Evolutionary conservation across 64 coral and sea anemone genomes (phyloP).

Genomic region (Montipora foliosa): DNA sequence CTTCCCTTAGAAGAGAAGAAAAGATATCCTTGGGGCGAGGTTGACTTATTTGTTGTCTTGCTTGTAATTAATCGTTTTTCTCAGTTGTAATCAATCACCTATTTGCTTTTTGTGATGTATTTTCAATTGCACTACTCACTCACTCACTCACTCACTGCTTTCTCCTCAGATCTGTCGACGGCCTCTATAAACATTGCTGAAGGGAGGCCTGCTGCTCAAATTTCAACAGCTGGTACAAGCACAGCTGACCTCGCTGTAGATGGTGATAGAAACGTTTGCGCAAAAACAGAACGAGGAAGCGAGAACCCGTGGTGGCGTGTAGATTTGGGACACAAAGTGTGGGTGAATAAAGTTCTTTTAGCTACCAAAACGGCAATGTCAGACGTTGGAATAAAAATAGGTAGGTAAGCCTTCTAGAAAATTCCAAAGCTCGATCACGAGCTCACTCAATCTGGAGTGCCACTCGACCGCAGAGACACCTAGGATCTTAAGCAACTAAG

Average conservation of each 20-base stretch:
- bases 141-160: background rate
- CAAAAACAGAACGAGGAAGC: background rate
- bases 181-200: background rate
- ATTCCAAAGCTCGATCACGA: too few species aligned
- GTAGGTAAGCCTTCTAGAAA: background rate
- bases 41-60: too few species aligned
- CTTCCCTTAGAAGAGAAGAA: too few species aligned
- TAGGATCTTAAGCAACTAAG: too few species aligned
- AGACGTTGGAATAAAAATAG: background rate
- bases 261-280: background rate
- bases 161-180: background rate
- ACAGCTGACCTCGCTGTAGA: background rate
- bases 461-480: too few species aligned
- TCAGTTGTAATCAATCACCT: too few species aligned
- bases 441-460: too few species aligned
- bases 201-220: background rate
- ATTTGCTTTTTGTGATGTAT: too few species aligned
- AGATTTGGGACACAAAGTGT: background rate
- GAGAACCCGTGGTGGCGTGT: background rate
- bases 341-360: background rate
- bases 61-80: too few species aligned
- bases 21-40: too few species aligned
- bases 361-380: background rate
- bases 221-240: background rate
- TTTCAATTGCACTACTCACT: too few species aligned